These are phyloP conservation scores for Microctonus brassicae DNA, from an alignment of 2,888 invertebrate species.

Conservation along the genomic window DNA sequence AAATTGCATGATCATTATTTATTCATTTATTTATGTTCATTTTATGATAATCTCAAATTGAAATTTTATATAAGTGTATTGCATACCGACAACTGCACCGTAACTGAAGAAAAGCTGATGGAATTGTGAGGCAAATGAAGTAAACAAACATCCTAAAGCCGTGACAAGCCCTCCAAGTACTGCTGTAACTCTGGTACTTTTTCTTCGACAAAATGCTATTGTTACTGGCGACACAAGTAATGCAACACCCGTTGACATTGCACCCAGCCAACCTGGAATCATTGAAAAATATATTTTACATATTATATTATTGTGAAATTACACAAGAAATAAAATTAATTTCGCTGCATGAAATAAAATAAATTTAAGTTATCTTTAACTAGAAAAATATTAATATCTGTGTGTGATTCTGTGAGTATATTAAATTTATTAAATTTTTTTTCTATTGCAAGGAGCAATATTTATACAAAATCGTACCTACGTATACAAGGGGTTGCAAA, in stretches of 20 bases:
- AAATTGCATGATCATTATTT: neutral
- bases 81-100: constrained; percentile 73
- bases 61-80: constrained; percentile 25
- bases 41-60: neutral
- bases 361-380: neutral
- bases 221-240: constrained; percentile 86
- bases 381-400: too few species aligned
- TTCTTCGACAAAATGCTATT: constrained; percentile 86
- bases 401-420: neutral
- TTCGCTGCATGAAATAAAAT: too few species aligned
- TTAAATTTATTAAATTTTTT: neutral
- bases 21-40: neutral
- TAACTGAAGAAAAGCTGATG: constrained; percentile 92
- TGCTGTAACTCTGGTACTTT: constrained; percentile 89
- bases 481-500: constrained; percentile 57
- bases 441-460: too few species aligned
- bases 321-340: neutral
- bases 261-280: constrained; percentile 87
- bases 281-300: constrained; percentile 38
- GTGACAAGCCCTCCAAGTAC: constrained; percentile 89
- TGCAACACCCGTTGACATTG: constrained; percentile 83
- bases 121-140: constrained; percentile 90
- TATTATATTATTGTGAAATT: neutral
- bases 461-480: constrained; percentile 54
- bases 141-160: constrained; percentile 88